A percentile compares a stretch with the other conserved stretches of the same genome.
These are phyloP conservation scores for Pediacus dermestoides DNA, from an alignment of 2,888 invertebrate species.

Conservation along the genomic window DNA sequence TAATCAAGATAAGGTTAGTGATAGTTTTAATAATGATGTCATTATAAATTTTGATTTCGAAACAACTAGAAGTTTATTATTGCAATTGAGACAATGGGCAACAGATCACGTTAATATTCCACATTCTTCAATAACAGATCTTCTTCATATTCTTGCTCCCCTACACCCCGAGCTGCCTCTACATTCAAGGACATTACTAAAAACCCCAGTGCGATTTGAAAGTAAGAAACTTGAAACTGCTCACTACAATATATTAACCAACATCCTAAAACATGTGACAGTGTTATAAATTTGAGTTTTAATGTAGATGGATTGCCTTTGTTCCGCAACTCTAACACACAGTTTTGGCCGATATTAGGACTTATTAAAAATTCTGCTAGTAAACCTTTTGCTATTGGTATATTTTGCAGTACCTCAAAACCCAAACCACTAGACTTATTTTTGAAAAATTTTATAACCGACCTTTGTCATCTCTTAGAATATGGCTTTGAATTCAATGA, in stretches of 20 bases:
- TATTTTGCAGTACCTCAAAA: constrained; percentile 14
- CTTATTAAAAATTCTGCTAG: constrained; percentile 13
- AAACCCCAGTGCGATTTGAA: too few species aligned
- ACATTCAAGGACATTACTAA: not conserved
- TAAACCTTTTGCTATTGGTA: constrained; percentile 13
- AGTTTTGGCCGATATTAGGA: constrained; percentile 19
- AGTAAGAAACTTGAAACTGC: too few species aligned
- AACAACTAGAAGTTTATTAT: too few species aligned
- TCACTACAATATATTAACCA: too few species aligned
- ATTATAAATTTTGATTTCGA: too few species aligned
- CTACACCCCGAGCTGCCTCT: not conserved
- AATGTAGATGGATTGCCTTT: constrained; percentile 18
- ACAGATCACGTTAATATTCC: not conserved
- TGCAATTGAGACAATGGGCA: not conserved
- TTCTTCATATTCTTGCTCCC: not conserved
- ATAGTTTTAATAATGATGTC: too few species aligned
- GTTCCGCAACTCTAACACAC: constrained; percentile 14
- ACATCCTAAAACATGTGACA: too few species aligned
- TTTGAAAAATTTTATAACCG: constrained; percentile 25
- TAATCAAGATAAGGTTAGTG: too few species aligned
- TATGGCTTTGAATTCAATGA: constrained; percentile 17
- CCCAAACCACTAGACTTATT: constrained; percentile 20
- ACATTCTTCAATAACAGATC: not conserved
- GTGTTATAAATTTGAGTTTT: too few species aligned
- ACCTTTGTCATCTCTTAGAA: constrained; percentile 16